These are phyloP conservation scores for Caranx ignobilis DNA, from an alignment of 2,113 vertebrate species.

Conservation along the genomic window DNA sequence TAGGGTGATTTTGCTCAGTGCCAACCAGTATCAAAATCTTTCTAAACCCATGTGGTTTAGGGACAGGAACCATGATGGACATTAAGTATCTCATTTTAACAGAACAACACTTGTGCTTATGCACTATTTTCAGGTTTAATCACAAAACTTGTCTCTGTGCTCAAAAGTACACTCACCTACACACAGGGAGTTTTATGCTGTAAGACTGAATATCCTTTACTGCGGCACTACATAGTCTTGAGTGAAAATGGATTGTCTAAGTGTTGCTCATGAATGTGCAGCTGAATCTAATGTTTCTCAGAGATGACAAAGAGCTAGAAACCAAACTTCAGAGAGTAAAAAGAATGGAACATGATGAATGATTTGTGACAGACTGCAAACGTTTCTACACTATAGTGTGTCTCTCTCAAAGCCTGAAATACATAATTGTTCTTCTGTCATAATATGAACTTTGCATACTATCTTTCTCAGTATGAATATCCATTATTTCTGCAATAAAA, in stretches of 20 bases:
- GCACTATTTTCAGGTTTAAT: not conserved
- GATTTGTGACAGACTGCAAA: not conserved
- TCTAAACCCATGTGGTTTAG: not conserved
- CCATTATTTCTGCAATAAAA: not conserved
- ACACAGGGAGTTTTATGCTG: not conserved
- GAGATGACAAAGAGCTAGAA: not conserved
- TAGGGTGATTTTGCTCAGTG: slow-evolving; percentile 6
- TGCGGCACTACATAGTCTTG: not conserved
- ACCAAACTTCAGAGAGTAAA: not conserved
- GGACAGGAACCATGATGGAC: not conserved
- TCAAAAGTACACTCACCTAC: not conserved
- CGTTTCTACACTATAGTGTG: not conserved
- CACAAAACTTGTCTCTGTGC: not conserved
- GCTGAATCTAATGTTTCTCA: not conserved
- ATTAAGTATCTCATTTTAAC: not conserved
- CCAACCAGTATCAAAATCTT: slow-evolving; percentile 25
- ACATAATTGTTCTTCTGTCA: not conserved
- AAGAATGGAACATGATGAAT: not conserved
- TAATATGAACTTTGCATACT: not conserved
- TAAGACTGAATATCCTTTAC: not conserved
- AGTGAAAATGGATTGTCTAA: not conserved
- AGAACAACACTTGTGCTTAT: not conserved
- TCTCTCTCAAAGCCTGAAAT: not conserved
- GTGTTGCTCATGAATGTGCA: not conserved
- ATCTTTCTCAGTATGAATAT: not conserved